These are phyloP conservation scores for Lepidurus couesii DNA, from an alignment of 1,140 invertebrate species.

Conservation along the genomic window DNA sequence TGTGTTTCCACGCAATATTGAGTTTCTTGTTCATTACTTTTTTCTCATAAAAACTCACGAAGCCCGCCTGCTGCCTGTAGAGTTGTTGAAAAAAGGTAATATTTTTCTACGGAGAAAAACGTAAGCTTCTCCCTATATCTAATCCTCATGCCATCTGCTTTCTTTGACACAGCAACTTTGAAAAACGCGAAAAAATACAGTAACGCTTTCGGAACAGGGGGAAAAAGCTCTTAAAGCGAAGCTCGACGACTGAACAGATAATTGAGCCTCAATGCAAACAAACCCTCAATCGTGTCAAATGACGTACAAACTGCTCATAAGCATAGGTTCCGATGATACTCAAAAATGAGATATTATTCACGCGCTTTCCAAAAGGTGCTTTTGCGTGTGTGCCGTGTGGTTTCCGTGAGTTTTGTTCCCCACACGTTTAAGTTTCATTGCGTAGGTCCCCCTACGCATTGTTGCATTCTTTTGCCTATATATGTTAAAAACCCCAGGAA, in stretches of 20 bases:
- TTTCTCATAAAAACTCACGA: too few species aligned
- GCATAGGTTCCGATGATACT: too few species aligned
- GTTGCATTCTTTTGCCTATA: neutral
- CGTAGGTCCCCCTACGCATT: neutral
- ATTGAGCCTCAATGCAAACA: too few species aligned
- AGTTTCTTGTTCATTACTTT: constrained; percentile 9
- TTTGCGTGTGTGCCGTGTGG: neutral
- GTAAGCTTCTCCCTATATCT: neutral
- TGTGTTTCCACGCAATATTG: constrained; percentile 1
- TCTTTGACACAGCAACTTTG: neutral
- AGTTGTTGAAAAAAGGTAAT: neutral
- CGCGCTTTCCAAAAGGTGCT: neutral
- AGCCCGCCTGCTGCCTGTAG: neutral
- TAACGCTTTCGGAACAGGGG: neutral
- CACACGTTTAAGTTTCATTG: too few species aligned
- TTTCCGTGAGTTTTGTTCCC: too few species aligned
- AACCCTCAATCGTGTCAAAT: too few species aligned
- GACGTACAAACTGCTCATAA: too few species aligned
- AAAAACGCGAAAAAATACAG: neutral
- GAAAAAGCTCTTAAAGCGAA: neutral
- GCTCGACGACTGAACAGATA: too few species aligned
- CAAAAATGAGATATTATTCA: too few species aligned
- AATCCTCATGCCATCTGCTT: constrained; percentile 2
- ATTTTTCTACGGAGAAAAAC: neutral
- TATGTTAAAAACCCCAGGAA: neutral